A percentile compares a stretch with the other conserved stretches of the same genome.
Evolutionary conservation across 2,113 vertebrate species (phyloP).

Genomic region (Ovis aries): DNA sequence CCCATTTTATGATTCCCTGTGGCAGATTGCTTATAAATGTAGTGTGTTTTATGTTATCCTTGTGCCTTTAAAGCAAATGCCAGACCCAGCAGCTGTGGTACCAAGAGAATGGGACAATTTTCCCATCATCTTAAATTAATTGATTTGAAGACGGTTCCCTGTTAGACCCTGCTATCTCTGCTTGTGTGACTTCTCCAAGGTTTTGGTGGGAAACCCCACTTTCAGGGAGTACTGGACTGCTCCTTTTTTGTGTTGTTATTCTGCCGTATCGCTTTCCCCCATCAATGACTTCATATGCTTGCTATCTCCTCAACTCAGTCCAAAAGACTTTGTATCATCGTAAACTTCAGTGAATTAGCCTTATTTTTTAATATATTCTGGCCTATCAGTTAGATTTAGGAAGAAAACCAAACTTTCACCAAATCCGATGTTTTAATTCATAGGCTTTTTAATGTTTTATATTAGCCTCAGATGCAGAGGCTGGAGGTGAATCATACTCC

Average conservation of each 20-base stretch:
- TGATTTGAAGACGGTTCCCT: not conserved
- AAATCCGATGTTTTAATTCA: not conserved
- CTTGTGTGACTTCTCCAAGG: not conserved
- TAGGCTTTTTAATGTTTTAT: not conserved
- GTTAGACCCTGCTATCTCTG: not conserved
- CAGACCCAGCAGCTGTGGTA: not conserved
- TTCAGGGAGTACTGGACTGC: not conserved
- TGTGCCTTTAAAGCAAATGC: not conserved
- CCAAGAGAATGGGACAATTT: not conserved
- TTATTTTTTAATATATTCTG: not conserved
- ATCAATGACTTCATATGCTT: not conserved
- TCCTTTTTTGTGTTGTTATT: not conserved
- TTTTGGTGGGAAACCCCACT: not conserved
- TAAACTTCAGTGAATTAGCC: not conserved
- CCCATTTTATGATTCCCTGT: not conserved
- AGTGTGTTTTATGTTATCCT: not conserved
- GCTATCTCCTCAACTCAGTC: not conserved
- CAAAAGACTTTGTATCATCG: not conserved
- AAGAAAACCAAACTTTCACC: not conserved
- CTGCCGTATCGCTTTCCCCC: not conserved
- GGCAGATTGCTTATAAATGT: not conserved
- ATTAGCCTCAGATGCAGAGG: not conserved
- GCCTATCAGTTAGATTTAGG: not conserved
- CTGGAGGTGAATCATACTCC: not conserved
- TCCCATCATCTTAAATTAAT: not conserved